Evolutionary conservation across 37 sponge, comb jelly and placozoan genomes (phyloP), one percentile per base, ranked within the genome.

Genomic region (Diacarnus erythraeanus): DNA sequence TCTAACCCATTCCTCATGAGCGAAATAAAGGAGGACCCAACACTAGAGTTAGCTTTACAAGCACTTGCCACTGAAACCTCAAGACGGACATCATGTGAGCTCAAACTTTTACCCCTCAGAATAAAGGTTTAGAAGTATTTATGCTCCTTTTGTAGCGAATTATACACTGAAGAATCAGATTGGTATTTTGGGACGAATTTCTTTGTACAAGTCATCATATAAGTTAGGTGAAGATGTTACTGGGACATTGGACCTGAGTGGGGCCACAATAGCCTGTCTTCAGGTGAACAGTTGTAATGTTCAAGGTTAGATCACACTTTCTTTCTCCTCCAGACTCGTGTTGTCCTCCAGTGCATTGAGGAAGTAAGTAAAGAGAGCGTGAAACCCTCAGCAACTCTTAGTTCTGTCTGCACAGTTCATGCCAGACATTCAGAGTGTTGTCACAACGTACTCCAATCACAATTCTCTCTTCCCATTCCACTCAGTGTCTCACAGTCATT

Each of bases 181-280:
- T 63, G 95, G 87, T 17, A 37, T 80, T 0, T 25, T 94, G 4
- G 95, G 91, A 12, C 58, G 83, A 26, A 5, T 90, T 33, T 71
- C 89, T 8, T 59, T 88, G 34, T 86, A 81, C 70, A 88, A 88
- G 42, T 33, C 84, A 18, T 80, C 89, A 10, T 94, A 91, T 59
- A 88, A 92, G 42, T 64, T 94, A n/a, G 95, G 95, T 18, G 95
- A 94, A 30, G 93, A 91, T 36, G 69, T 94, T 23, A 77, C 71
- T 23, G 81, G 85, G 15, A 47, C 82, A 36, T 42, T 94, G 20
- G 95, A 94, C 67, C 61, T 93, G 51, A 66, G 83, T 29, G n/a
- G 38, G 1, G 91, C 81, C 5, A 77, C 86, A 3, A 42, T 89
- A n/a, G 64, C 81, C 1, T 93, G 93, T 69, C 38, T 88, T 37